These are phyloP conservation scores for mouse (Mus musculus) DNA, from an alignment of 2,113 vertebrate species.

Conservation along the genomic window DNA sequence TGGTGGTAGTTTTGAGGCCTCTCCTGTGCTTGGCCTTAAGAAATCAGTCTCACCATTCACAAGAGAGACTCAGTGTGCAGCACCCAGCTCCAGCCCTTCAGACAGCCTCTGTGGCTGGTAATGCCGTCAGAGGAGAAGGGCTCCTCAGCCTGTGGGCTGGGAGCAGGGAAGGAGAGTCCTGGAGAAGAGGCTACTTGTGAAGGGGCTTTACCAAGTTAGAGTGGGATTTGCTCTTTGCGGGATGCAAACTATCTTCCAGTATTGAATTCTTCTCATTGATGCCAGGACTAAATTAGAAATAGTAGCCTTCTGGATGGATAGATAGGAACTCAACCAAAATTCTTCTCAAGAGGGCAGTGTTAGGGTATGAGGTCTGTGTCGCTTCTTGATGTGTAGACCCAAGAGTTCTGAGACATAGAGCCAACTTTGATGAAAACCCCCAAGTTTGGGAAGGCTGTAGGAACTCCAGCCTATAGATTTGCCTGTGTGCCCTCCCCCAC, in stretches of 20 bases:
- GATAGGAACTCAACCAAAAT: neutral
- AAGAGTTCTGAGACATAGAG: neutral
- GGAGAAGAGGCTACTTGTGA: neutral
- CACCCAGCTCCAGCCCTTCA: neutral
- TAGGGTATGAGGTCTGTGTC: neutral
- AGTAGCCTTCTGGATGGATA: neutral
- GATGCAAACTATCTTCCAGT: neutral
- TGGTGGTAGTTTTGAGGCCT: neutral
- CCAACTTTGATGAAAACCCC: neutral
- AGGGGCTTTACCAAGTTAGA: neutral
- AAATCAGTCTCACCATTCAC: fast-evolving
- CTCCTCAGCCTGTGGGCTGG: neutral
- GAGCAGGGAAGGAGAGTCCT: neutral
- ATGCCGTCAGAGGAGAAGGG: neutral
- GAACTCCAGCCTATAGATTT: neutral
- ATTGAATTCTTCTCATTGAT: neutral
- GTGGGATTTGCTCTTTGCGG: neutral
- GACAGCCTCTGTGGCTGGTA: neutral
- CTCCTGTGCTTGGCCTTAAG: neutral
- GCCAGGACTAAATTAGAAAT: neutral
- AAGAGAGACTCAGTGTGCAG: neutral
- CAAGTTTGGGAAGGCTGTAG: neutral
- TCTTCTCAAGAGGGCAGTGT: neutral
- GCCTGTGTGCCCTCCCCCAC: neutral
- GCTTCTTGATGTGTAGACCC: neutral